A percentile compares a stretch with the other conserved stretches of the same genome.
Conservation (phyloP, 2,888 invertebrate species). For the Dynastes tityus region DNA sequence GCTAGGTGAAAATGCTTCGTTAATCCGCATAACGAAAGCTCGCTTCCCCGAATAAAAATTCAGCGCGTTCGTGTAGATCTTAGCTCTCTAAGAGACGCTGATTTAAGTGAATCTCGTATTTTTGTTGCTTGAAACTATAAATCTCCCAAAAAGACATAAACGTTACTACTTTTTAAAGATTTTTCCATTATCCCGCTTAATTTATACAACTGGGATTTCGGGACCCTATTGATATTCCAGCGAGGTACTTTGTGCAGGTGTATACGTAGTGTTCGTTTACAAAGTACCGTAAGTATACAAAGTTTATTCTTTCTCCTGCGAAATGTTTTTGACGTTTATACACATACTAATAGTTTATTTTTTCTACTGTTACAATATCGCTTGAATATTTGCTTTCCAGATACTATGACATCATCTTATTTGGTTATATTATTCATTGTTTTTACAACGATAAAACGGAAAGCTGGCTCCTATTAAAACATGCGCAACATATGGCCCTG, state of each 20-base stretch:
- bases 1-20: slow-evolving; percentile 18
- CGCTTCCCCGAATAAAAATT: slow-evolving; percentile 3
- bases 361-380: slow-evolving; percentile 1
- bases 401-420: slow-evolving; percentile 39
- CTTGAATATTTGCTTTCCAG: slow-evolving; percentile 43
- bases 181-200: not conserved
- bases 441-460: slow-evolving; percentile 39
- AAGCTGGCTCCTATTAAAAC: slow-evolving; percentile 35
- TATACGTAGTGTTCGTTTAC: not conserved
- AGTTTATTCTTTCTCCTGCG: not conserved
- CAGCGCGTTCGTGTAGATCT: not conserved
- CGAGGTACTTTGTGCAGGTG: no score
- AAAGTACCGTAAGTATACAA: not conserved
- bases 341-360: not conserved
- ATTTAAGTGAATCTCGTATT: not conserved
- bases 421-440: slow-evolving; percentile 44
- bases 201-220: not conserved
- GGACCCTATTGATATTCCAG: no score
- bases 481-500: slow-evolving; percentile 29
- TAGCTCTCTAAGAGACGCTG: not conserved
- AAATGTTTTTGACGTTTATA: not conserved
- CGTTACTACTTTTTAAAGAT: not conserved
- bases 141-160: not conserved
- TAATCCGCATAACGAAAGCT: slow-evolving; percentile 19
- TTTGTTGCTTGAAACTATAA: not conserved